Conservation (phyloP, 2,797 vertebrate genomes). For the Tapirus indicus region DNA sequence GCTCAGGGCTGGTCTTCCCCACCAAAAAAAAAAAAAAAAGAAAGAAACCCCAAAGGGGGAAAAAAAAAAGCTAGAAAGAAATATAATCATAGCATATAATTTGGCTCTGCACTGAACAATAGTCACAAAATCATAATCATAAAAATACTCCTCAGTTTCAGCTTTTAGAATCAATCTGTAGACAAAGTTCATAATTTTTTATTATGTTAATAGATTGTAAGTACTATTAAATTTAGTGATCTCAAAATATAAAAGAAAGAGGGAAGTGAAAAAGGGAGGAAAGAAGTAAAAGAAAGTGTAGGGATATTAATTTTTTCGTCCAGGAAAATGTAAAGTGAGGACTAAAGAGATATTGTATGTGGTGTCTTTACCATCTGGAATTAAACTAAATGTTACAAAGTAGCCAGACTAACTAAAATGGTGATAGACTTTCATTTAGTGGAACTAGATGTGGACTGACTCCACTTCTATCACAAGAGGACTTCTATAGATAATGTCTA, state of each 20-base stretch:
- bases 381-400: background rate
- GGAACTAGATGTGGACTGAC: background rate
- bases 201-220: background rate
- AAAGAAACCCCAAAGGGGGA: background rate
- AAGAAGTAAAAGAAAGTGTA: background rate
- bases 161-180: background rate
- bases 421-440: background rate
- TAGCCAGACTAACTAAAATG: background rate
- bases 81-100: background rate
- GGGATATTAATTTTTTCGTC: background rate
- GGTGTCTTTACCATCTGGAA: background rate
- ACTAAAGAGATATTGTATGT: background rate
- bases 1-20: too few species aligned
- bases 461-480: background rate
- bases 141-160: background rate
- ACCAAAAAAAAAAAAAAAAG: too few species aligned
- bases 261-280: background rate
- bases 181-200: background rate
- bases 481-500: background rate
- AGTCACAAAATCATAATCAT: conserved; percentile 8
- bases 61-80: background rate
- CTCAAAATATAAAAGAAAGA: background rate
- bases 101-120: background rate
- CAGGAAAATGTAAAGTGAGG: background rate
- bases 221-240: background rate